phyloP scores from a whole-genome alignment of 2,888 invertebrate species.

The Drosophila nr. fundita region DNA sequence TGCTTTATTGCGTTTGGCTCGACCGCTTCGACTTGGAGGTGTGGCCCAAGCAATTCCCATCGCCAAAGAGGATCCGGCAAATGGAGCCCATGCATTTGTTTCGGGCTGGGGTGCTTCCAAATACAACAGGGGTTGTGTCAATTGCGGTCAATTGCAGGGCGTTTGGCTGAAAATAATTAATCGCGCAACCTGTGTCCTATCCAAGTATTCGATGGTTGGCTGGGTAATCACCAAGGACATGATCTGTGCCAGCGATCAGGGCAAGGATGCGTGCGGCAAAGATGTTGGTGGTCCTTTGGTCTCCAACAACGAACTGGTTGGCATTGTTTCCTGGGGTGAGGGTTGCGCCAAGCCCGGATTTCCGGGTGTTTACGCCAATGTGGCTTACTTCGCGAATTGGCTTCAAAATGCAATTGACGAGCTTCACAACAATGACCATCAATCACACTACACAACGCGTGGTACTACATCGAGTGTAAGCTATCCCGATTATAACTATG shows the following conservation, averaged over 20 bases:
- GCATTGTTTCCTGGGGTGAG: slow-evolving; percentile 23
- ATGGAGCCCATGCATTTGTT: slow-evolving; percentile 1
- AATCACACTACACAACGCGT: background rate
- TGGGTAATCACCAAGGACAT: slow-evolving; percentile 24
- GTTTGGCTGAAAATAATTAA: slow-evolving; percentile 2
- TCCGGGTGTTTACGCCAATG: slow-evolving; percentile 24
- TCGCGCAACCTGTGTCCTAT: background rate
- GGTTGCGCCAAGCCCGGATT: slow-evolving; percentile 19
- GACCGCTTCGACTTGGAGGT: background rate
- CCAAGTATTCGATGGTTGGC: slow-evolving; percentile 9
- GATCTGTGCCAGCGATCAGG: slow-evolving; percentile 25
- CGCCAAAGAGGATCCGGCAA: background rate
- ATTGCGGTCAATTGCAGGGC: background rate
- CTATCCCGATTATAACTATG: background rate
- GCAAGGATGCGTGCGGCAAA: slow-evolving; percentile 1
- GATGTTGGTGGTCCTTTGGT: slow-evolving; percentile 26
- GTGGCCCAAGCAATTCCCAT: background rate
- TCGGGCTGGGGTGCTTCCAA: slow-evolving; percentile 24
- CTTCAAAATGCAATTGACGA: background rate
- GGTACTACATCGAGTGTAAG: background rate
- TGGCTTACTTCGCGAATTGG: slow-evolving; percentile 8
- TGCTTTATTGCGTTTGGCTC: background rate
- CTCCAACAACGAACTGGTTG: slow-evolving; percentile 3
- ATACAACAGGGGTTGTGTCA: background rate
- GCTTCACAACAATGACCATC: slow-evolving; percentile 1